Conservation (phyloP, 2,113 vertebrate genomes). For the Stomatorhinus ivindoensis region DNA sequence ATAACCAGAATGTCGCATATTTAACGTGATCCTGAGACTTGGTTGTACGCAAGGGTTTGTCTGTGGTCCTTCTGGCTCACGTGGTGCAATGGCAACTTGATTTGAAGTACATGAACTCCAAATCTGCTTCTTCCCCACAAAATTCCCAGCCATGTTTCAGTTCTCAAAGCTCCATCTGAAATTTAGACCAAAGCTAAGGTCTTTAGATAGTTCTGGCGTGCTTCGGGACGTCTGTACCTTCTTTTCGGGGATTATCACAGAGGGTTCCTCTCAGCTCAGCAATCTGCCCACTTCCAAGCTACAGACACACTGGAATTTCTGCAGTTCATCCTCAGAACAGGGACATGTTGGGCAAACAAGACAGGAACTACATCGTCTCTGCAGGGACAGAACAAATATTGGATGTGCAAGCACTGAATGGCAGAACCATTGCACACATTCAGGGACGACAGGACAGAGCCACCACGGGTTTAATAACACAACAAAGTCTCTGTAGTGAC, state of each 20-base stretch:
- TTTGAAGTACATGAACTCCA: background rate
- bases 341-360: background rate
- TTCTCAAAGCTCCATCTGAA: background rate
- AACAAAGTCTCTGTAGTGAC: background rate
- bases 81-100: background rate
- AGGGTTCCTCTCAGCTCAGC: background rate
- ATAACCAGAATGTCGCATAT: background rate
- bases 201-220: background rate
- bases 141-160: background rate
- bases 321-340: background rate
- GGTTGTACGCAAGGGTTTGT: background rate
- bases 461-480: background rate
- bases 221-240: background rate
- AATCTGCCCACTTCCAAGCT: background rate
- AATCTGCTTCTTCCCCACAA: background rate
- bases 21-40: background rate
- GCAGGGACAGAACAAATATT: background rate
- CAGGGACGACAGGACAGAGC: background rate
- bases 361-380: background rate
- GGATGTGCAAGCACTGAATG: background rate
- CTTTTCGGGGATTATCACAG: background rate
- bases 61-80: background rate
- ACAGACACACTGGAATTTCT: background rate
- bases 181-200: background rate
- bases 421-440: background rate